Percentiles rank a stretch among this genome's conserved stretches.
Conservation (phyloP, 1,140 invertebrate species). For the Bombus cullumanus region DNA sequence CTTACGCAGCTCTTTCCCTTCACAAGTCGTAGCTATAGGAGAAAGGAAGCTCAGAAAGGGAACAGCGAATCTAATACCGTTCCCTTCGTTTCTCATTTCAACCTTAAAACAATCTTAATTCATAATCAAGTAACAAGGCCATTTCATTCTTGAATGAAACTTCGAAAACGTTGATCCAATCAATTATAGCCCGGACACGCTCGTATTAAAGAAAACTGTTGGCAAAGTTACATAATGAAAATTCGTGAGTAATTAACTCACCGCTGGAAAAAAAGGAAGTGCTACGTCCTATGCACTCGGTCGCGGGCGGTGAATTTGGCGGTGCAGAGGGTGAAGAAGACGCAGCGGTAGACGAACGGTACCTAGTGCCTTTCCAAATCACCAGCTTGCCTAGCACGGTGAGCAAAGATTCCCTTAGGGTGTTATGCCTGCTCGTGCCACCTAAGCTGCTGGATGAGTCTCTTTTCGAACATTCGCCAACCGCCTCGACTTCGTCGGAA, state of each 20-base stretch:
- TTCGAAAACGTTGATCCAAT: neutral
- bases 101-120: neutral
- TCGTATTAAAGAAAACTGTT: no score
- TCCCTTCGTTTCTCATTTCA: neutral
- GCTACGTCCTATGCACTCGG: conserved; percentile 85
- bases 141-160: neutral
- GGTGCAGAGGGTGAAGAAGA: conserved; percentile 73
- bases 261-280: conserved; percentile 86
- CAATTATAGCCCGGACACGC: neutral
- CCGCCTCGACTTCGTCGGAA: conserved; percentile 73
- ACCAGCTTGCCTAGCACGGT: conserved; percentile 87
- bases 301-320: conserved; percentile 81
- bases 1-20: neutral
- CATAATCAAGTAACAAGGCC: neutral
- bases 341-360: conserved; percentile 80
- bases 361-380: conserved; percentile 83
- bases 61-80: no score
- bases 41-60: neutral
- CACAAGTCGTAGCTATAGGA: neutral
- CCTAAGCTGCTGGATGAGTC: conserved; percentile 79
- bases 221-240: neutral
- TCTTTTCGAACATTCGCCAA: conserved; percentile 76
- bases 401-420: conserved; percentile 85
- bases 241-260: conserved; percentile 77
- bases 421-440: conserved; percentile 77